Evolutionary conservation across 1,140 invertebrate species (phyloP).

Genomic region (Dendrolimus kikuchii): DNA sequence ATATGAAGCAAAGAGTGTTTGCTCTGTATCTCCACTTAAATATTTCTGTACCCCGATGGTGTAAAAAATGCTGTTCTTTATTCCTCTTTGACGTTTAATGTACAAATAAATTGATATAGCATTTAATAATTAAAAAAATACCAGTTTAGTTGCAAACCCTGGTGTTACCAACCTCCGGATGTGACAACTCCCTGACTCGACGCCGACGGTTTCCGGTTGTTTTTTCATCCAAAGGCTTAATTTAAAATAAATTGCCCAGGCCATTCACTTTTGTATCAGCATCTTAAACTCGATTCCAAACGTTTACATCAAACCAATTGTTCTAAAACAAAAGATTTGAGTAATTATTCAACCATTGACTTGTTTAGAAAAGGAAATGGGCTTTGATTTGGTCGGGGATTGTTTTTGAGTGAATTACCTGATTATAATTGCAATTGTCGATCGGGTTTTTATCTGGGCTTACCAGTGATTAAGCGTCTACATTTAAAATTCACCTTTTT

Average conservation of each 20-base stretch:
- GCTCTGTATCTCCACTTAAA: too few species aligned
- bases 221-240: constrained; percentile 31
- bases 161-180: constrained; percentile 31
- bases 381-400: constrained; percentile 15
- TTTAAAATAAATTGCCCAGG: constrained; percentile 50
- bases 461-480: too few species aligned
- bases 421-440: too few species aligned
- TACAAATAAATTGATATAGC: too few species aligned
- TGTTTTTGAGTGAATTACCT: neutral
- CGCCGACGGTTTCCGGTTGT: constrained; percentile 21
- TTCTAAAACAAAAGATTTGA: constrained; percentile 18
- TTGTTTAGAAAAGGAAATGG: constrained; percentile 19
- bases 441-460: too few species aligned
- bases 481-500: too few species aligned
- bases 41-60: too few species aligned
- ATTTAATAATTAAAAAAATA: too few species aligned
- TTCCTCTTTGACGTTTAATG: too few species aligned
- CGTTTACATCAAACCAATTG: constrained; percentile 7
- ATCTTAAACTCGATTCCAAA: neutral
- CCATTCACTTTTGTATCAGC: constrained; percentile 28
- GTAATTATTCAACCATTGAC: constrained; percentile 27
- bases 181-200: constrained; percentile 26
- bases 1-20: too few species aligned
- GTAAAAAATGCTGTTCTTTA: too few species aligned
- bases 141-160: neutral